Conservation (phyloP, 2,888 invertebrate genomes). For the Teleogryllus oceanicus region DNA sequence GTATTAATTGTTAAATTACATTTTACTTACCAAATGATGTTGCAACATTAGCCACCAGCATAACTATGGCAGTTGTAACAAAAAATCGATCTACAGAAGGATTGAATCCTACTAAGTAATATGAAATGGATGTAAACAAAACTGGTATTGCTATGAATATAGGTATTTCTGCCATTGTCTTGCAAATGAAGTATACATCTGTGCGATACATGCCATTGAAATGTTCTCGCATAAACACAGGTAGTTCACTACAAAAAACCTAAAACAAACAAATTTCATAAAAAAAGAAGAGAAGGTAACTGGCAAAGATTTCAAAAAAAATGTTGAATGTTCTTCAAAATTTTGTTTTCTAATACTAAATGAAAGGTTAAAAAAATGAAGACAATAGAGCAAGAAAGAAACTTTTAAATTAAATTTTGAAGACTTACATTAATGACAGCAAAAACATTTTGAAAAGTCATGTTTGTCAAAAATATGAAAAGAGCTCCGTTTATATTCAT, state of each 20-base stretch:
- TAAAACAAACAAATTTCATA: constrained; percentile 44
- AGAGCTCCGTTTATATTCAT: constrained; percentile 92
- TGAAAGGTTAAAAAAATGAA: neutral
- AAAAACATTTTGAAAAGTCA: constrained; percentile 94
- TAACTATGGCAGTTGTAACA: constrained; percentile 67
- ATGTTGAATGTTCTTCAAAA: too few species aligned
- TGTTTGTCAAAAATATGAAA: constrained; percentile 84
- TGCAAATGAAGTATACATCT: constrained; percentile 86
- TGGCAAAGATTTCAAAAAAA: too few species aligned
- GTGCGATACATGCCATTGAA: constrained; percentile 87
- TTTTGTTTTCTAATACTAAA: neutral
- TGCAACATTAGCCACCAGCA: constrained; percentile 82
- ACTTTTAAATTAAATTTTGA: neutral
- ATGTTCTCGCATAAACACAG: constrained; percentile 84
- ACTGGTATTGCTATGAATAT: constrained; percentile 79
- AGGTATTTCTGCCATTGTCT: constrained; percentile 85
- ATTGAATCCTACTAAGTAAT: constrained; percentile 85
- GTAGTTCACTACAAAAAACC: constrained; percentile 87
- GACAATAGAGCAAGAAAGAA: neutral
- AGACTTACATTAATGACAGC: constrained; percentile 84
- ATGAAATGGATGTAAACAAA: constrained; percentile 76
- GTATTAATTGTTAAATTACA: neutral
- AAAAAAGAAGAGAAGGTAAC: too few species aligned
- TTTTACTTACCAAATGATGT: constrained; percentile 73
- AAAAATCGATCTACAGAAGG: constrained; percentile 61